Conservation (phyloP, 2,888 invertebrate species). For the Alcis repandata region DNA sequence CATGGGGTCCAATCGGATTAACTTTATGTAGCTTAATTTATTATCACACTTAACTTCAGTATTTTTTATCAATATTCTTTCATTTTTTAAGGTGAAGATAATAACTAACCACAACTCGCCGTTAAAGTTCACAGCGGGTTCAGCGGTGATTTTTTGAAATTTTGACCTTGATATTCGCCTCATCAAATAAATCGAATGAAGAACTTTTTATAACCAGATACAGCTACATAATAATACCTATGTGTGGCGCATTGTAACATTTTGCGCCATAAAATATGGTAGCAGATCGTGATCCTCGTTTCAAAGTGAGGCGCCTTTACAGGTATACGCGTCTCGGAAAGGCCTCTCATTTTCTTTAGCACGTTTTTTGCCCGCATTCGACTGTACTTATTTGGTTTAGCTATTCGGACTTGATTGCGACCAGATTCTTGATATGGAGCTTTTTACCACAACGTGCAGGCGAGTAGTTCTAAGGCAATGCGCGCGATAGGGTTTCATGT, state of each 20-base stretch:
- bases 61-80: background rate
- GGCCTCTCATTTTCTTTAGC: conserved; percentile 13
- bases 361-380: conserved; percentile 17
- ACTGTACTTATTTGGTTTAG: conserved; percentile 12
- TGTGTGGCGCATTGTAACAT: no score
- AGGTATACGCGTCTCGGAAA: background rate
- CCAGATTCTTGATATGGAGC: conserved; percentile 17
- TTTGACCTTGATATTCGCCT: no score
- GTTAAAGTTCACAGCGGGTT: no score
- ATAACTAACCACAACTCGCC: no score
- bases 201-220: no score
- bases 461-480: background rate
- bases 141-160: no score
- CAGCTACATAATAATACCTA: no score
- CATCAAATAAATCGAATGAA: no score
- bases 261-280: background rate
- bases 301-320: no score
- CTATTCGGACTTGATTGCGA: conserved; percentile 11
- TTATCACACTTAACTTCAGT: background rate
- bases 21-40: background rate
- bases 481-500: background rate
- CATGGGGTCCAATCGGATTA: conserved; percentile 14
- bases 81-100: no score
- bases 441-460: conserved; percentile 1
- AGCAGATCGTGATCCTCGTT: background rate